Evolutionary conservation across 2,113 vertebrate genomes (phyloP), one percentile per base, ranked within the genome.

Genomic region (Nycticryphes semicollaris): DNA sequence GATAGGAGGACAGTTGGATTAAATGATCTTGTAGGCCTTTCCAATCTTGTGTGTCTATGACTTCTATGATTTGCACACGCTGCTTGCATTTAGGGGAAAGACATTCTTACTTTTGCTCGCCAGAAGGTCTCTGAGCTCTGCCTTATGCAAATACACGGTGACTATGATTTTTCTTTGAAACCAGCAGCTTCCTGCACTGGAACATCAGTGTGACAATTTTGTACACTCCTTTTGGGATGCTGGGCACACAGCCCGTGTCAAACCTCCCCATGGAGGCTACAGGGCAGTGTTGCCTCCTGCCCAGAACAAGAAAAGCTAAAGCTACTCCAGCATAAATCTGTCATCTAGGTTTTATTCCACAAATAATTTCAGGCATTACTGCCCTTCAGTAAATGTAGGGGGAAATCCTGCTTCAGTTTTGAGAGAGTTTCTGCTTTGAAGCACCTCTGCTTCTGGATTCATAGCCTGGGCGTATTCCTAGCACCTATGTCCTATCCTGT

Each of bases 171-270:
- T 80, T 63, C 72, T 92, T 83, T 81, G 82, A 95, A 93, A 88
- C 21, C 41, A 56, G 73, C 31, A 67, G n/a, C 28, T 84, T 88
- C 50, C 72, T 75, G 53, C 75, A 51, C 70, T 12, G 54, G 60
- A 74, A 59, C 33, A 64, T 53, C 69, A 54, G 37, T 3, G 5
- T 27, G 67, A 79, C 5, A 5, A 24, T 59, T 77, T 23, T 35
- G 28, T 59, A 56, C 22, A 7, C 35, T 74, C 35, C 41, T 54
- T 1, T 24, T 2, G 4, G 59, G 72, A 48, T 23, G 41, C 37
- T 74, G 76, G 57, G 64, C 76, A 47, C 59, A 45, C 0, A 0
- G 59, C 56, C 51, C 1, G 0, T 43, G 51, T 50, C 45, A 35
- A 21, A 48, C 1, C 1, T 63, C 28, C 43, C 83, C 47, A 4